A percentile compares a stretch with the other conserved stretches of the same genome.
phyloP scores from a whole-genome alignment of 1,140 invertebrate genomes.

The Nephila pilipes region DNA sequence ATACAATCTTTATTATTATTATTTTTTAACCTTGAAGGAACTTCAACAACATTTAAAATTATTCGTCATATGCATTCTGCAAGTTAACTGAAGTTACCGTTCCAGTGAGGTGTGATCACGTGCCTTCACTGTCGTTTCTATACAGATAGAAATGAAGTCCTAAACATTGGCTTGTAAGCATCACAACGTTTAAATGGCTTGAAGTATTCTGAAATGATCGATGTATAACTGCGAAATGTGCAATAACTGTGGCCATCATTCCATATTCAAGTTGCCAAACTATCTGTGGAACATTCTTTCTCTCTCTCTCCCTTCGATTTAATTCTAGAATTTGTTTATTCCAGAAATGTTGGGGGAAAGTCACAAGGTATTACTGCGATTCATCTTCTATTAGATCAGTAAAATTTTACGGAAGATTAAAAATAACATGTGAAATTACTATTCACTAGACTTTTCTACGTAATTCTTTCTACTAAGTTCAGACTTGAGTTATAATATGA shows the following conservation, averaged over 20 bases:
- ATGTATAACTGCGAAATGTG: not conserved
- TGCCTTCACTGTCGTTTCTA: not conserved
- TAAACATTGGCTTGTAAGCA: not conserved
- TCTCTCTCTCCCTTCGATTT: too few relatives aligned
- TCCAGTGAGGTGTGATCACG: not conserved
- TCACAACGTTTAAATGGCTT: not conserved
- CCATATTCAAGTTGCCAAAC: not conserved
- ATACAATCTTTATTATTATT: not conserved
- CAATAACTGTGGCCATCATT: not conserved
- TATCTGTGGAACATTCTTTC: not conserved
- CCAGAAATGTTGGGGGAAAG: not conserved
- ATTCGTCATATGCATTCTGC: not conserved
- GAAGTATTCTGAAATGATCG: not conserved
- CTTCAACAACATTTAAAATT: conserved; percentile 23
- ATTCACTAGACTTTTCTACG: not conserved
- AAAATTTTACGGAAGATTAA: not conserved
- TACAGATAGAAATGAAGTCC: not conserved
- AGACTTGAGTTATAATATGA: not conserved
- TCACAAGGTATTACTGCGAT: not conserved
- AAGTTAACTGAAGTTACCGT: not conserved
- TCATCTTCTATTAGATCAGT: not conserved
- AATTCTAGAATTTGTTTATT: too few relatives aligned
- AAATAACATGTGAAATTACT: not conserved
- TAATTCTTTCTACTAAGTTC: not conserved
- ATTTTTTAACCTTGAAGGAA: not conserved